phyloP scores from a whole-genome alignment of 2,797 vertebrate genomes.

The Limosa lapponica region DNA sequence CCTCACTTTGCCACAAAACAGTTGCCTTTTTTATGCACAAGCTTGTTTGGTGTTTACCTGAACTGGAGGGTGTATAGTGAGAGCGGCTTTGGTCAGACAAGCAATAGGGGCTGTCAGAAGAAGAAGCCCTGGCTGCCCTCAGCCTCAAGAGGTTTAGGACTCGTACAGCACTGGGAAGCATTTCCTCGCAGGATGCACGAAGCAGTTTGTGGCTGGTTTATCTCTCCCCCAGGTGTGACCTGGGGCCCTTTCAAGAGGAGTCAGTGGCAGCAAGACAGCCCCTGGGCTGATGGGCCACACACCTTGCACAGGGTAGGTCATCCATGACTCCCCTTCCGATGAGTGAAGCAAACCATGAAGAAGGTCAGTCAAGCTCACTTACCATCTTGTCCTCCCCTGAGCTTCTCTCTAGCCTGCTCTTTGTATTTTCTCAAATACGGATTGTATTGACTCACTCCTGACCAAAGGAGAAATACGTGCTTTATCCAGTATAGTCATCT shows the following conservation, averaged over 20 bases:
- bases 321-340: background rate
- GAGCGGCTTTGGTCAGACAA: background rate
- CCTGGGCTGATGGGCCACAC: background rate
- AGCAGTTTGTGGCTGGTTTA: background rate
- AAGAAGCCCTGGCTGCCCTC: background rate
- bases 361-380: background rate
- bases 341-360: background rate
- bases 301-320: background rate
- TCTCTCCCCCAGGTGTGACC: background rate
- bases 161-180: rapidly evolving
- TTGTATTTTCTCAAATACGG: background rate
- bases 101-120: background rate
- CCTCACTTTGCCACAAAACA: background rate
- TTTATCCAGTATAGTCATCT: background rate
- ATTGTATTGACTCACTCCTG: background rate
- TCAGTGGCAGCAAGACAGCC: background rate
- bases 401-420: background rate
- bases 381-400: background rate
- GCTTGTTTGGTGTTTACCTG: background rate
- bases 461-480: background rate
- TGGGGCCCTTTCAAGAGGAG: background rate
- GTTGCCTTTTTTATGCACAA: rapidly evolving
- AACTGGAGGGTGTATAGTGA: background rate
- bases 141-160: background rate
- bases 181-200: background rate